phyloP scores from a whole-genome alignment of 2,888 invertebrate genomes.

The Agrotis ipsilon region DNA sequence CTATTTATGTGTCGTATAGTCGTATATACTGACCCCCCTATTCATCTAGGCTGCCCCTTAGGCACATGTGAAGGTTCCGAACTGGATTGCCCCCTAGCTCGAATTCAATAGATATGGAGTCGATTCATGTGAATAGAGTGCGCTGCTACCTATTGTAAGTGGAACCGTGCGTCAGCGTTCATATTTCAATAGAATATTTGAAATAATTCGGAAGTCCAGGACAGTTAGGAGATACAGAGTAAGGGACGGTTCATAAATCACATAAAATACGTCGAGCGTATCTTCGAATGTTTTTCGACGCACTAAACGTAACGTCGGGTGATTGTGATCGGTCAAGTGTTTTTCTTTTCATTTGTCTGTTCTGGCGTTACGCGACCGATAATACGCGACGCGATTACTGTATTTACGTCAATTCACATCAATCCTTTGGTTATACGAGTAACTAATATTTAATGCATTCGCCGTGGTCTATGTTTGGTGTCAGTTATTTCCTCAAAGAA shows the following conservation, averaged over 20 bases:
- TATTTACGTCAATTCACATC: constrained; percentile 2
- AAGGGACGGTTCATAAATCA: too few species aligned
- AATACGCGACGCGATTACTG: too few species aligned
- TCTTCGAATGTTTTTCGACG: too few species aligned
- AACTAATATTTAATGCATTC: too few species aligned
- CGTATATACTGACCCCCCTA: background rate
- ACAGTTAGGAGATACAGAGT: too few species aligned
- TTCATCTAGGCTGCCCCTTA: background rate
- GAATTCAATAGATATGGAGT: too few species aligned
- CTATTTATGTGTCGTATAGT: background rate
- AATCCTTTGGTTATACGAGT: background rate
- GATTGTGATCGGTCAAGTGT: too few species aligned
- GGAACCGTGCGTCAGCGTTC: background rate
- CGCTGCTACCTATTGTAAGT: background rate
- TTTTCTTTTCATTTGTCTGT: too few species aligned
- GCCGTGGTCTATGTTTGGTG: background rate
- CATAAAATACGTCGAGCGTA: too few species aligned
- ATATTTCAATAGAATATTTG: constrained; percentile 4
- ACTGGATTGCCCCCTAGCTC: background rate
- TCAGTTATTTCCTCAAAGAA: constrained; percentile 6
- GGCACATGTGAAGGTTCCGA: background rate
- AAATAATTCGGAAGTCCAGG: background rate
- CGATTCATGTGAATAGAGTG: background rate
- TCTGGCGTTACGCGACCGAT: too few species aligned
- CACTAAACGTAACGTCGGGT: too few species aligned